Conservation (phyloP, 1,140 invertebrate species). For the Macrobrachium rosenbergii region DNA sequence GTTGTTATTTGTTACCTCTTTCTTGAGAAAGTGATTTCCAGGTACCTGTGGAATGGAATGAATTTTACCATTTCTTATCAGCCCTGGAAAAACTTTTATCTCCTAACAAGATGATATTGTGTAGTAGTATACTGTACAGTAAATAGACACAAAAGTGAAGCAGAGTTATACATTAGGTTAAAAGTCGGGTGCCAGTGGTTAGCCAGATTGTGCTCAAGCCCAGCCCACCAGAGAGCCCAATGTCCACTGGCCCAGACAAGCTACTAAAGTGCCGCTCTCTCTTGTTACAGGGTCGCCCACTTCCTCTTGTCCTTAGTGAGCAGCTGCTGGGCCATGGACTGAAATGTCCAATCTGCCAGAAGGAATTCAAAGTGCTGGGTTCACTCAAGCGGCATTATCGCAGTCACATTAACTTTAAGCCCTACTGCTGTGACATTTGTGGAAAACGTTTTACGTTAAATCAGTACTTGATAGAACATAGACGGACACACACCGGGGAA, state of each 20-base stretch:
- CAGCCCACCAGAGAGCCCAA: conserved; percentile 35
- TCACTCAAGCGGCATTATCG: conserved; percentile 69
- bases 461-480: conserved; percentile 90
- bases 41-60: too few species aligned
- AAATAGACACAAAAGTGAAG: not conserved
- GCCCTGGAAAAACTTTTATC: too few species aligned
- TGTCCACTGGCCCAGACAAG: conserved; percentile 59
- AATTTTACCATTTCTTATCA: too few species aligned
- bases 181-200: conserved; percentile 34
- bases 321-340: conserved; percentile 63
- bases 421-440: conserved; percentile 72
- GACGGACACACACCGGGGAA: conserved; percentile 82
- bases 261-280: conserved; percentile 66
- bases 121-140: conserved; percentile 34
- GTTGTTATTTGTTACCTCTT: not conserved
- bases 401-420: conserved; percentile 72
- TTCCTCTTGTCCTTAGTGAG: conserved; percentile 63
- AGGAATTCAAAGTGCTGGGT: conserved; percentile 76
- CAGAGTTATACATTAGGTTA: conserved; percentile 2
- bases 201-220: conserved; percentile 35
- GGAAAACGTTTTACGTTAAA: conserved; percentile 73
- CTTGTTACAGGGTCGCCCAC: conserved; percentile 65
- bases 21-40: not conserved
- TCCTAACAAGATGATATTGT: not conserved
- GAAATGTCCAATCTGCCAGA: conserved; percentile 78